These are phyloP conservation scores for Paracentrotus lividus DNA, from an alignment of 53 echinoderm and acorn worm genomes.

Conservation along the genomic window DNA sequence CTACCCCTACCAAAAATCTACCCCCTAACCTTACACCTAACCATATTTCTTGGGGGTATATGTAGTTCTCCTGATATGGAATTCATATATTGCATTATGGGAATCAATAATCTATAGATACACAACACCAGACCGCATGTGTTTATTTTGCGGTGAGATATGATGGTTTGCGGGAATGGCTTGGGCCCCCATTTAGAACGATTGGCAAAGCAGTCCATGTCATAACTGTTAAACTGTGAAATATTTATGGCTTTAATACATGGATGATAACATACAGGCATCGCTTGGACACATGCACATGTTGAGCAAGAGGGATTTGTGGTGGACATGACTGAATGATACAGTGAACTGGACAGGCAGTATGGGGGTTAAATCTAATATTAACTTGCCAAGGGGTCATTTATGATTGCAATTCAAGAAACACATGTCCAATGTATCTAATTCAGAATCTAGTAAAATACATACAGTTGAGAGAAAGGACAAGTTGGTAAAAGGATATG, in stretches of 20 bases:
- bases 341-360: constrained; percentile 14
- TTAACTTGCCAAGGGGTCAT: constrained; percentile 8
- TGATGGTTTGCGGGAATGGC: constrained; percentile 23
- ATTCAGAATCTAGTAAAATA: no score
- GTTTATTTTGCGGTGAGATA: constrained; percentile 23
- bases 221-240: constrained; percentile 67
- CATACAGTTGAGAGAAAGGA: neutral
- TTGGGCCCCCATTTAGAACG: constrained; percentile 57
- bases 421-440: no score
- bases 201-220: constrained; percentile 43
- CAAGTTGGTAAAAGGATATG: neutral
- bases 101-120: neutral
- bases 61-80: no score
- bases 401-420: neutral
- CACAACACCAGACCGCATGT: neutral
- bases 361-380: constrained; percentile 36
- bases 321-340: neutral
- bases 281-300: constrained; percentile 31
- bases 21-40: no score
- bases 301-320: constrained; percentile 45
- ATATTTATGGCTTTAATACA: constrained; percentile 59
- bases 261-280: constrained; percentile 31
- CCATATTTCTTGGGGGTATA: no score
- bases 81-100: neutral
- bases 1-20: no score